Percentiles rank a stretch among this genome's conserved stretches.
Conservation (phyloP, 2,888 invertebrate genomes). For the Kuschelorhynchus macadamiae region DNA sequence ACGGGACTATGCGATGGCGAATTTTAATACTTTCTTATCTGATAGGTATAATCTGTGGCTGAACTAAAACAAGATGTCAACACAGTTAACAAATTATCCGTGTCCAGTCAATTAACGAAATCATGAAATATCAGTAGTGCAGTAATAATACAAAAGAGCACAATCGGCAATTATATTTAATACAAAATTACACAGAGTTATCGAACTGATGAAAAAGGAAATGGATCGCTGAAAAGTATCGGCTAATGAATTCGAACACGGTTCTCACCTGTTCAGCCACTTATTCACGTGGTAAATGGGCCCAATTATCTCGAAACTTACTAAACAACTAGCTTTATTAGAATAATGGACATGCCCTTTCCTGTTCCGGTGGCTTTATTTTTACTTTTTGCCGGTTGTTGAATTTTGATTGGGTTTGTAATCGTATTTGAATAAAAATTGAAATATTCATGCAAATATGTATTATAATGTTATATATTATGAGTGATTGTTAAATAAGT, state of each 20-base stretch:
- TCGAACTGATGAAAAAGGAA: constrained; percentile 4
- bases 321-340: constrained; percentile 30
- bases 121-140: too few species aligned
- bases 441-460: too few species aligned
- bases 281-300: constrained; percentile 35
- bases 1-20: too few species aligned
- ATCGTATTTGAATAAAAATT: background rate
- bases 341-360: constrained; percentile 36
- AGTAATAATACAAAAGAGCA: background rate
- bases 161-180: constrained; percentile 11
- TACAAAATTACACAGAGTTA: constrained; percentile 7
- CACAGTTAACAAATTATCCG: too few species aligned
- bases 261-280: constrained; percentile 39
- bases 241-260: constrained; percentile 40
- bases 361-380: constrained; percentile 36
- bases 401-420: constrained; percentile 5
- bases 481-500: too few species aligned
- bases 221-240: constrained; percentile 28
- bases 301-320: constrained; percentile 34
- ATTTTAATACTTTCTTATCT: too few species aligned
- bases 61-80: too few species aligned
- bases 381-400: constrained; percentile 14
- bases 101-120: too few species aligned
- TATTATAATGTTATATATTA: too few species aligned
- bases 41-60: too few species aligned